Base-by-base conservation (phyloP, 2,113 vertebrate genomes). In the Rousettus leschenaultii region DNA sequence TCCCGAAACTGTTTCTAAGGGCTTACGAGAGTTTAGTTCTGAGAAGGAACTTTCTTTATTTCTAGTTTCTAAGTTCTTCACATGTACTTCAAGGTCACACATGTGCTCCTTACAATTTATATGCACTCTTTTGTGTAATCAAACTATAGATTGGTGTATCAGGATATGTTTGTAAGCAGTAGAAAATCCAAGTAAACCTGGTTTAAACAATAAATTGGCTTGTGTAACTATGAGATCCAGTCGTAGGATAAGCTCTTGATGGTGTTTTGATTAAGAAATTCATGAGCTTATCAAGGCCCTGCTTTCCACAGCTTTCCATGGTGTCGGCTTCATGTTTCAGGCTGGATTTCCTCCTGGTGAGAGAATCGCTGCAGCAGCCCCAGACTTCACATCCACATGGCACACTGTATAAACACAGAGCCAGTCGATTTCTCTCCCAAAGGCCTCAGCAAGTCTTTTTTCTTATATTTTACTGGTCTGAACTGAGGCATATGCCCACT, bases 261-360 rank as follows among this genome's bases (percentile, higher is more conserved):
- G 19, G 86, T 80, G 35, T 48, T 89, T 94, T 68, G 74, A 43
- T 90, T 96, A 16, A 83, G 33, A 95, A 77, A 78, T 79, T 82
- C 4, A 12, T 5, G 21, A 95, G 33, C 18, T 77, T 51, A 4
- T 65, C 4, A 16, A 57, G 43, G 48, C n/a, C 73, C 24, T 85
- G 21, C 28, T 95, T 95, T 89, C 55, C 33, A 33, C 33, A 59
- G 21, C 28, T 94, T 95, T 89, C 43, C 33, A 33, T 40, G 65
- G 77, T 73, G 24, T 91, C 28, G 11, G 43, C 74, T 93, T 97
- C 53, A 57, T 78, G 91, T 84, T 84, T 75, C 79, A 75, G 84
- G 30, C 59, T 94, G 30, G 24, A 66, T 91, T 93, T 77, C 59
- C 61, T 95, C 61, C 68, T 74, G 57, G 57, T 75, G 70, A n/a